Evolutionary conservation across 23 tunicate genomes (phyloP).

Genomic region (Ciona savignyi): DNA sequence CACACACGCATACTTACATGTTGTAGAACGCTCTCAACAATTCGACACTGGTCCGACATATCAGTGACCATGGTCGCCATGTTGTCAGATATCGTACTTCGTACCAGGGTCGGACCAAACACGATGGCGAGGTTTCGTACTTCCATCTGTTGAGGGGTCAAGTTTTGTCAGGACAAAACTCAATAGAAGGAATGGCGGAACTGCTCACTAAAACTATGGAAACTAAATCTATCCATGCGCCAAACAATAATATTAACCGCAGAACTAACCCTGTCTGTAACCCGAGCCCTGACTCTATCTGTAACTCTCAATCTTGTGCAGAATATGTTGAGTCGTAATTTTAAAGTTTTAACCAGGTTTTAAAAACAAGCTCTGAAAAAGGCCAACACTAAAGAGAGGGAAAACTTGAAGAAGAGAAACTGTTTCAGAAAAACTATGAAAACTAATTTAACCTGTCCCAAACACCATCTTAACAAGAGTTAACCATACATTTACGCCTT

Average conservation of each 20-base stretch:
- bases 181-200: neutral
- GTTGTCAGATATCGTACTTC: slow-evolving; percentile 65
- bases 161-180: neutral
- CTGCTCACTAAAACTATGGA: neutral
- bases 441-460: too few species aligned
- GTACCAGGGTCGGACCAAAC: slow-evolving; percentile 87
- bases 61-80: slow-evolving; percentile 90
- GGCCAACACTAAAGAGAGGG: too few species aligned
- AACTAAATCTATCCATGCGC: neutral
- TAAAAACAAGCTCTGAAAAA: too few species aligned
- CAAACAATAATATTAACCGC: neutral
- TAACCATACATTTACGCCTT: too few species aligned
- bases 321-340: too few species aligned
- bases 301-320: too few species aligned
- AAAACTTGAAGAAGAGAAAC: too few species aligned
- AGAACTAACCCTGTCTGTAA: too few species aligned
- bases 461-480: too few species aligned
- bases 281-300: too few species aligned
- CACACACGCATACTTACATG: slow-evolving; percentile 62
- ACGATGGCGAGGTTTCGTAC: slow-evolving; percentile 92
- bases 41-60: slow-evolving; percentile 90
- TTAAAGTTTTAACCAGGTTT: too few species aligned
- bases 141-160: slow-evolving; percentile 52
- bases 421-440: too few species aligned
- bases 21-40: slow-evolving; percentile 70